These are phyloP conservation scores for Callospermophilus lateralis DNA, from an alignment of 2,113 vertebrate species.

Conservation along the genomic window DNA sequence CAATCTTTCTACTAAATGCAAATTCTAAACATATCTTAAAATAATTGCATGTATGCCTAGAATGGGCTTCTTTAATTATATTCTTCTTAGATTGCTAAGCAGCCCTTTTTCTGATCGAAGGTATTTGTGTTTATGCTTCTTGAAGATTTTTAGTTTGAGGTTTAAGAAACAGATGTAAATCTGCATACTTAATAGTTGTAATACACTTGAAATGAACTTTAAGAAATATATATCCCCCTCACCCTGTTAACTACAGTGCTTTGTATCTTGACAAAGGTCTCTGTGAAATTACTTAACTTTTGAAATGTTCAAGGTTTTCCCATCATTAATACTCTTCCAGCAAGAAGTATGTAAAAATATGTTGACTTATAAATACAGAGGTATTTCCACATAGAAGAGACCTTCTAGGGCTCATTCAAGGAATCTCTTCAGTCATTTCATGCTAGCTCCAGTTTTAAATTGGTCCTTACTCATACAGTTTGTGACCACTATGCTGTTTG, in stretches of 20 bases:
- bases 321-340: conserved; percentile 59
- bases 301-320: conserved; percentile 67
- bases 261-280: conserved; percentile 70
- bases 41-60: conserved; percentile 64
- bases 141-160: conserved; percentile 53
- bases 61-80: conserved; percentile 72
- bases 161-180: conserved; percentile 63
- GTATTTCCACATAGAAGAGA: conserved; percentile 77
- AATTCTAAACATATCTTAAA: conserved; percentile 75
- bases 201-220: conserved; percentile 59
- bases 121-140: conserved; percentile 56
- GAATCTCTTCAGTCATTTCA: conserved; percentile 58
- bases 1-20: conserved; percentile 65
- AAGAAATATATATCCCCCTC: conserved; percentile 21
- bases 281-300: conserved; percentile 67
- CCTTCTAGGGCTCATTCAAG: conserved; percentile 75
- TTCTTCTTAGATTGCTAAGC: conserved; percentile 59
- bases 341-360: conserved; percentile 77
- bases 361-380: conserved; percentile 77
- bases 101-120: conserved; percentile 41
- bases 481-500: conserved; percentile 79
- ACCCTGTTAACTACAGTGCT: conserved; percentile 38
- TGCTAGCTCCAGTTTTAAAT: conserved; percentile 83
- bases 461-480: conserved; percentile 78
- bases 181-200: conserved; percentile 19